These are phyloP conservation scores for Lycocorax pyrrhopterus DNA, from an alignment of 2,113 vertebrate genomes.

Conservation along the genomic window DNA sequence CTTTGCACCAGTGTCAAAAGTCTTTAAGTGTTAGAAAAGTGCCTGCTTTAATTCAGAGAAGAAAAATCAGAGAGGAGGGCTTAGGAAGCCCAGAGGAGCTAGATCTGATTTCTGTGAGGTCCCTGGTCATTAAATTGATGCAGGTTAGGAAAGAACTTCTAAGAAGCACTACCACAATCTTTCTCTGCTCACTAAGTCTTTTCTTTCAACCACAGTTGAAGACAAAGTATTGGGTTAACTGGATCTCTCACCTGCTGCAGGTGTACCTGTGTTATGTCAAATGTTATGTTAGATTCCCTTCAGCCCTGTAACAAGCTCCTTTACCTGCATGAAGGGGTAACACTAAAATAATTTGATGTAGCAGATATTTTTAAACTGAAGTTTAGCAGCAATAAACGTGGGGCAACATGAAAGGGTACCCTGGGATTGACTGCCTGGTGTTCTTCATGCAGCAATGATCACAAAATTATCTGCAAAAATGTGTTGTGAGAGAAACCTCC, in stretches of 20 bases:
- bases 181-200: background rate
- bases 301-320: background rate
- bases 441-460: background rate
- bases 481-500: background rate
- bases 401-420: background rate
- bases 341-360: background rate
- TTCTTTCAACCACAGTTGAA: background rate
- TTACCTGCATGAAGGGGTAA: background rate
- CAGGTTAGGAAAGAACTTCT: background rate
- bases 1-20: background rate
- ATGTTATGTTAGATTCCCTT: background rate
- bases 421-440: background rate
- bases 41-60: background rate
- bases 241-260: background rate
- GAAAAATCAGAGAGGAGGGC: background rate
- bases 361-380: background rate
- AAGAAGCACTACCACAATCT: background rate
- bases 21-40: background rate
- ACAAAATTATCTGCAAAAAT: background rate
- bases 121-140: background rate
- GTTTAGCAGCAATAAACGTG: background rate
- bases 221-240: background rate
- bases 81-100: background rate
- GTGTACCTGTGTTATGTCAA: background rate
- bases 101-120: background rate